These are phyloP conservation scores for Patella ulyssiponensis DNA, from an alignment of 2,888 invertebrate species.

Conservation along the genomic window DNA sequence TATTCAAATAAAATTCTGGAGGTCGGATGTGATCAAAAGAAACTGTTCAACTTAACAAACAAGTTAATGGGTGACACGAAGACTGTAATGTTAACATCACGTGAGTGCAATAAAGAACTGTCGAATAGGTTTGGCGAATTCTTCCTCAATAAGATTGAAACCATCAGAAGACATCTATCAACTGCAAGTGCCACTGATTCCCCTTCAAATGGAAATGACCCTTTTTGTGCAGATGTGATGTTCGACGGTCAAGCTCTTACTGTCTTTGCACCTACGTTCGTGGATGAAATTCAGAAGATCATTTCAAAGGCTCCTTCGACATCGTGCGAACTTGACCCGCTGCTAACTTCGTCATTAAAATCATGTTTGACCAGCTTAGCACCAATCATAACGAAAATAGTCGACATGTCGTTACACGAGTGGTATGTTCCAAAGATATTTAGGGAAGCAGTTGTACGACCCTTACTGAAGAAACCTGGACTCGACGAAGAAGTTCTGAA, in stretches of 20 bases:
- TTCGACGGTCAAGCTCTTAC: too few species aligned
- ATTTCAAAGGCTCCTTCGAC: background rate
- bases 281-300: background rate
- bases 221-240: background rate
- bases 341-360: conserved; percentile 1
- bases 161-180: background rate
- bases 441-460: conserved; percentile 13
- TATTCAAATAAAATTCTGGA: background rate
- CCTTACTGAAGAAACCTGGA: conserved; percentile 7
- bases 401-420: background rate
- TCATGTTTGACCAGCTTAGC: background rate
- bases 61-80: background rate
- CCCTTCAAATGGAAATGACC: background rate
- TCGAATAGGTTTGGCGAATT: background rate
- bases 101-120: background rate
- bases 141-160: background rate
- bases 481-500: too few species aligned
- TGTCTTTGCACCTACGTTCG: background rate
- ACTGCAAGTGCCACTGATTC: background rate
- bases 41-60: background rate
- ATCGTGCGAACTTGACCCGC: conserved; percentile 8
- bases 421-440: background rate
- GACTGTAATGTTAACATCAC: background rate
- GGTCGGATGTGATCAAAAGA: background rate
- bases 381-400: conserved; percentile 3